A percentile compares a stretch with the other conserved stretches of the same genome.
Conservation (phyloP, 2,113 vertebrate genomes). For the Leptobrachium leishanense region DNA sequence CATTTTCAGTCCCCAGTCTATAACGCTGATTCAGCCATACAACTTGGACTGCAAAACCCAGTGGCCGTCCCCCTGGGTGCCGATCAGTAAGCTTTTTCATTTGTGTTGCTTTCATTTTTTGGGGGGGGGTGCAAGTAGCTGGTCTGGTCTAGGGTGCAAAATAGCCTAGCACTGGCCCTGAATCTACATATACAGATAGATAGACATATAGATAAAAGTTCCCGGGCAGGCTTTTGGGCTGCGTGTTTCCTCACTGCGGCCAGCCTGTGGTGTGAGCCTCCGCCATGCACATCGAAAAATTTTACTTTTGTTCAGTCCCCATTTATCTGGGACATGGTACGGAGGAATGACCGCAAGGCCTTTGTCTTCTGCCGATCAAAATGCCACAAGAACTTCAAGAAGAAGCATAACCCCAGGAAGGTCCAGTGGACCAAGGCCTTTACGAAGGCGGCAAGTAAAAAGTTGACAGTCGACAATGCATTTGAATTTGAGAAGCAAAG, state of each 20-base stretch:
- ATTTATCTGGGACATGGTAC: slow-evolving; percentile 89
- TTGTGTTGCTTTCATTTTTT: no score
- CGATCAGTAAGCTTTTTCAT: no score
- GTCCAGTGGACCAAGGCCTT: slow-evolving; percentile 97
- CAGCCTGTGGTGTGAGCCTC: not conserved
- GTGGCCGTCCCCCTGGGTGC: no score
- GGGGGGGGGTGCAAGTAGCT: no score
- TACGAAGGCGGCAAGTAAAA: slow-evolving; percentile 89
- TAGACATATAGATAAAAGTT: no score
- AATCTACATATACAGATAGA: no score
- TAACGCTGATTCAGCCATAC: no score
- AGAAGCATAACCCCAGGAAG: slow-evolving; percentile 96
- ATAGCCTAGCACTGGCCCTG: no score
- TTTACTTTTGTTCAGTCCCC: slow-evolving; percentile 91
- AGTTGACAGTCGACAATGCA: slow-evolving; percentile 93
- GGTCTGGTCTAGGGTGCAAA: no score
- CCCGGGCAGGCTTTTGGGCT: no score
- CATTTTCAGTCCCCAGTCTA: no score
- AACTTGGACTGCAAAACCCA: no score
- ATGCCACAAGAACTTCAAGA: slow-evolving; percentile 95
- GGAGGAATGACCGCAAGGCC: slow-evolving; percentile 89
- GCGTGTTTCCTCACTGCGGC: not conserved
- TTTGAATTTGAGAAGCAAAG: slow-evolving; percentile 97
- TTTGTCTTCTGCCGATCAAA: slow-evolving; percentile 97
- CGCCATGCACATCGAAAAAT: slow-evolving; percentile 87